These are phyloP conservation scores for Bombus superbus DNA, from an alignment of 1,140 invertebrate species.

Conservation along the genomic window DNA sequence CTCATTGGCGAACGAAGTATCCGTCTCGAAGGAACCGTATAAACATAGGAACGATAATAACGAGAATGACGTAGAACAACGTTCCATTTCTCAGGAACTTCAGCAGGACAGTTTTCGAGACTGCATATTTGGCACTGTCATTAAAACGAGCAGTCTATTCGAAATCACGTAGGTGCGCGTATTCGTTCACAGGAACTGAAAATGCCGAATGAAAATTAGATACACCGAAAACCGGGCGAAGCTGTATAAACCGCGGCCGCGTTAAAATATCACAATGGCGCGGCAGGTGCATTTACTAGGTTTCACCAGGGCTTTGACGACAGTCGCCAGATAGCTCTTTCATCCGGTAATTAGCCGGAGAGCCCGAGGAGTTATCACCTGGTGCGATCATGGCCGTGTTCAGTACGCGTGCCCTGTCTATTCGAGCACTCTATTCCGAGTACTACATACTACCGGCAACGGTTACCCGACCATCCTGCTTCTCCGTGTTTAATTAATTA, in stretches of 20 bases:
- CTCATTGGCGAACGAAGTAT: neutral
- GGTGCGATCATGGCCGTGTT: conserved; percentile 66
- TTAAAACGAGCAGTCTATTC: neutral
- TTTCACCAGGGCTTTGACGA: conserved; percentile 71
- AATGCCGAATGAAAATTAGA: conserved; percentile 66
- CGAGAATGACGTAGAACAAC: neutral
- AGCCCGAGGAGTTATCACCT: conserved; percentile 77
- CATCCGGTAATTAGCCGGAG: conserved; percentile 78
- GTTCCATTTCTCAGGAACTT: neutral
- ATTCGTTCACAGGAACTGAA: neutral
- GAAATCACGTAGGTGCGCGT: neutral
- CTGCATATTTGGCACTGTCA: conserved; percentile 7
- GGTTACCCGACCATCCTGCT: neutral
- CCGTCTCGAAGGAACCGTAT: neutral
- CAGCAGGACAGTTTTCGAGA: neutral
- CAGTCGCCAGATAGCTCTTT: conserved; percentile 77
- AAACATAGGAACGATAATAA: conserved; percentile 23
- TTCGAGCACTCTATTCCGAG: conserved; percentile 38
- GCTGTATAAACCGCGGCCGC: conserved; percentile 16
- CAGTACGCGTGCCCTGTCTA: conserved; percentile 40
- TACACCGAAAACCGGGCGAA: conserved; percentile 32
- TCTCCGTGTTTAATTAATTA: conserved; percentile 71
- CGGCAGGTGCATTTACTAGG: conserved; percentile 64
- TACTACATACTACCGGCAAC: neutral
- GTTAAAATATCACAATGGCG: conserved; percentile 67